These are phyloP conservation scores for Miniopterus natalensis DNA, from an alignment of 2,113 vertebrate genomes.

Conservation along the genomic window DNA sequence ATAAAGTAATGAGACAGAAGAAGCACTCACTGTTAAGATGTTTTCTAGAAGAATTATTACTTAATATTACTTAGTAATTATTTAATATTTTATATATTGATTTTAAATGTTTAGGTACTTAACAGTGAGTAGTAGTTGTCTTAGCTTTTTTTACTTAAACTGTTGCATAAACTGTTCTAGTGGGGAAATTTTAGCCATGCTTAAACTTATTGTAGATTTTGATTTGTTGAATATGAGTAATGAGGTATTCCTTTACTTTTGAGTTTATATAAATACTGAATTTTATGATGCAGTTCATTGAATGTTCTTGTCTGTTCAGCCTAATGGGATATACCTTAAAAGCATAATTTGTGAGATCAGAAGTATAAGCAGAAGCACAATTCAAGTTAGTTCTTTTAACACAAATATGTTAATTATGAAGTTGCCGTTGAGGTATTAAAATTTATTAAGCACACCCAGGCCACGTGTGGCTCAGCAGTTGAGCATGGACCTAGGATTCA, in stretches of 20 bases:
- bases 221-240: neutral
- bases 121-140: neutral
- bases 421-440: neutral
- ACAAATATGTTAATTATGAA: neutral
- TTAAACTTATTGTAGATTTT: neutral
- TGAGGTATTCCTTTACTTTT: neutral
- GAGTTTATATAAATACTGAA: neutral
- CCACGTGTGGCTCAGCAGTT: too few species aligned
- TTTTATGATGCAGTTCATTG: neutral
- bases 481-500: too few species aligned
- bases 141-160: neutral
- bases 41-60: constrained; percentile 7
- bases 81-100: constrained; percentile 40
- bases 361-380: neutral
- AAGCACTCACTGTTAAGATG: neutral
- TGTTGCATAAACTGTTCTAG: neutral
- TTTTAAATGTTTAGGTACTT: constrained; percentile 6
- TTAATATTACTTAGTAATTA: neutral
- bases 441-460: neutral
- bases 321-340: neutral
- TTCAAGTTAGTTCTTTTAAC: constrained; percentile 30
- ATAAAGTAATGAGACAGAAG: neutral
- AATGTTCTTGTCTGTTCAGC: neutral
- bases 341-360: neutral
- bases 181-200: neutral